Percentiles rank a stretch among this genome's conserved stretches.
These are phyloP conservation scores for Disparrhopalites patrizii DNA, from an alignment of 2,888 invertebrate species.

Conservation along the genomic window DNA sequence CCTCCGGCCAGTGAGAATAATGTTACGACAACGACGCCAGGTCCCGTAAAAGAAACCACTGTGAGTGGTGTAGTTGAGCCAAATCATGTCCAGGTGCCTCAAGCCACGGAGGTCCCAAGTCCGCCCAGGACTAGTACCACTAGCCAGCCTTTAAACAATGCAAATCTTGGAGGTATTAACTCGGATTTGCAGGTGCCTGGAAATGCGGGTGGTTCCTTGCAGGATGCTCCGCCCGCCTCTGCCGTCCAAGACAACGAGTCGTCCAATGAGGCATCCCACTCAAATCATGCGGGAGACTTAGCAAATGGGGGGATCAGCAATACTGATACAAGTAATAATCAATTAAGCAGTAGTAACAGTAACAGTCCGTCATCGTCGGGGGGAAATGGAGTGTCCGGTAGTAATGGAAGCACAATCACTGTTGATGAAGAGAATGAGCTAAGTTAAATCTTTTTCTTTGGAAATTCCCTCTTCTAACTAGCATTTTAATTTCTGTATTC, in stretches of 20 bases:
- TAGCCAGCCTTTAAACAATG: neutral
- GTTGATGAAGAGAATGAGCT: conserved; percentile 17
- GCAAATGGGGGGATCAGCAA: neutral
- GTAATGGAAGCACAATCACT: neutral
- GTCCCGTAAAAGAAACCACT: neutral
- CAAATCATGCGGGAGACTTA: neutral
- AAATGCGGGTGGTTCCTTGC: neutral
- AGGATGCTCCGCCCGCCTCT: neutral
- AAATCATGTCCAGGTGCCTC: neutral
- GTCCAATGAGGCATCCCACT: too few relatives aligned
- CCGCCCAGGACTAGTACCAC: neutral
- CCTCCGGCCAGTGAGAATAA: too few relatives aligned
- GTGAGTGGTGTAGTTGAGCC: neutral
- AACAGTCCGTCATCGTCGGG: neutral
- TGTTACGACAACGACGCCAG: neutral
- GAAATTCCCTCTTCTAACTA: neutral
- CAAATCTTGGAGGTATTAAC: neutral
- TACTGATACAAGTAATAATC: neutral
- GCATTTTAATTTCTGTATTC: neutral
- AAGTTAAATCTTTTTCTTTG: neutral
- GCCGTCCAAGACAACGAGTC: neutral
- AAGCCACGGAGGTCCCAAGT: neutral
- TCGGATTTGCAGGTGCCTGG: too few relatives aligned
- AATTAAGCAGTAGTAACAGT: conserved; percentile 2
- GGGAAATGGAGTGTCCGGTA: neutral